These are phyloP conservation scores for Setophaga coronata DNA, from an alignment of 2,113 vertebrate genomes.

Conservation along the genomic window DNA sequence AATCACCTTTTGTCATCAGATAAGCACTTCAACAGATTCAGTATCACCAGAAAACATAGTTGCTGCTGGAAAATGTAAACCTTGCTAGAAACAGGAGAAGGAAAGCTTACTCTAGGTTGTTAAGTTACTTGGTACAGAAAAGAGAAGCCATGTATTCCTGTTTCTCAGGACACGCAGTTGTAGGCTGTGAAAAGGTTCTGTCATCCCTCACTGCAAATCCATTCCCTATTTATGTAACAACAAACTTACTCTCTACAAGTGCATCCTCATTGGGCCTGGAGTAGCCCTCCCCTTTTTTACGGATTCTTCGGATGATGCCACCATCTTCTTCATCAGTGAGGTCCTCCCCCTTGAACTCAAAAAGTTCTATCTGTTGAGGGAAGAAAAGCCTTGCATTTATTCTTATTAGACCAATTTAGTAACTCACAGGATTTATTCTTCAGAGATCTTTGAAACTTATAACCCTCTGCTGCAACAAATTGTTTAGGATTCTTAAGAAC, in stretches of 20 bases:
- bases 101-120: not conserved
- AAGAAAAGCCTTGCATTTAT: not conserved
- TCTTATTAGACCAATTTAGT: not conserved
- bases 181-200: not conserved
- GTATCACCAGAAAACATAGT: not conserved
- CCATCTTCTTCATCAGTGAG: conserved; percentile 91
- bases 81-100: not conserved
- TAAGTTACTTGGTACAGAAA: not conserved
- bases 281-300: conserved; percentile 89
- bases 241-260: conserved; percentile 86
- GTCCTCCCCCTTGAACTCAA: conserved; percentile 93
- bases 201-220: not conserved
- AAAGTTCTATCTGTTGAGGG: conserved; percentile 87
- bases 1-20: not conserved
- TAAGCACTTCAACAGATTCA: not conserved
- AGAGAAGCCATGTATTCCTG: not conserved
- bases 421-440: not conserved
- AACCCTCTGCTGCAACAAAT: not conserved
- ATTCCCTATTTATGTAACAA: not conserved
- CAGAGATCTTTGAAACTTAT: not conserved
- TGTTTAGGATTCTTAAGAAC: not conserved
- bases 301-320: conserved; percentile 89
- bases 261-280: conserved; percentile 93
- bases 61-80: not conserved
- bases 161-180: not conserved